Evolutionary conservation across 2,797 vertebrate species (phyloP).

Genomic region (Pseudochirops corinnae): DNA sequence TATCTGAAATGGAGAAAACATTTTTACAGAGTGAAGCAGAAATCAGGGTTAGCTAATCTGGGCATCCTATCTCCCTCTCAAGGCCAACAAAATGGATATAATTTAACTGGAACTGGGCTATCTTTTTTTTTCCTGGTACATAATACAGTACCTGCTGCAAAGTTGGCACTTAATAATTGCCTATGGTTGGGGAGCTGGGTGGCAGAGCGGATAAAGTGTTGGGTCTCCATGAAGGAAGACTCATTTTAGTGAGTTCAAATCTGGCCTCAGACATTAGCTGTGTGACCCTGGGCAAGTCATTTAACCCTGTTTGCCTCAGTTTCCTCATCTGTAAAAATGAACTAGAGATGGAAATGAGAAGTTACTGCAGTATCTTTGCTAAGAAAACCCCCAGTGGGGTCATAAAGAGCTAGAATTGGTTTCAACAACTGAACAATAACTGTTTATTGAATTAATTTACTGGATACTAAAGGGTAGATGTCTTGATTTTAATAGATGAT

Average conservation of each 20-base stretch:
- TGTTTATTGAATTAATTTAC: background rate
- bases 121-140: background rate
- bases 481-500: background rate
- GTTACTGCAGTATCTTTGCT: background rate
- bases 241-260: background rate
- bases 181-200: background rate
- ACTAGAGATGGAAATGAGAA: background rate
- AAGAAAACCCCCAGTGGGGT: background rate
- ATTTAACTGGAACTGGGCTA: background rate
- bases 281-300: background rate
- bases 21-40: background rate
- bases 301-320: background rate
- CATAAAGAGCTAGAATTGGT: background rate
- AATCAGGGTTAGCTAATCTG: background rate
- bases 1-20: background rate
- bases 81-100: background rate
- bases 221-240: background rate
- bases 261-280: background rate
- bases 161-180: background rate
- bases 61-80: background rate
- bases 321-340: background rate
- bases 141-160: background rate
- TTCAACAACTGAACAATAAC: background rate
- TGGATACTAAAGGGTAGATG: background rate
- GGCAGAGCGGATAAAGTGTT: background rate